Evolutionary conservation across 2,113 vertebrate genomes (phyloP), one percentile per base, ranked within the genome.

Genomic region (Rynchops niger): DNA sequence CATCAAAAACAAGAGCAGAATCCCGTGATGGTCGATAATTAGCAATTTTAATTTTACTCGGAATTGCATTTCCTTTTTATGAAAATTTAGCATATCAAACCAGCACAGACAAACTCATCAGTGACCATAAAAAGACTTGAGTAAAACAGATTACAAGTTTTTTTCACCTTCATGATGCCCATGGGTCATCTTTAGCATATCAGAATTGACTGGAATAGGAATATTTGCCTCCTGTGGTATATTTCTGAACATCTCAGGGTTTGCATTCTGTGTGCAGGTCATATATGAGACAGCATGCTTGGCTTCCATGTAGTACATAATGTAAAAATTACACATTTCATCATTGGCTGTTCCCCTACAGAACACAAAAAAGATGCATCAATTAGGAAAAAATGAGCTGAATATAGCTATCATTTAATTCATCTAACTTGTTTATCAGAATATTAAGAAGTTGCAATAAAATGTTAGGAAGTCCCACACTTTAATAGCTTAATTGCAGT

Each of bases 271-370:
- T 86, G 98, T 98, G 93, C 99, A 99, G 77, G 97, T 99, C 99
- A 99, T 99, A 88, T 98, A 99, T 6, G 99, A 99, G 50, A 98
- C 90, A 20, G 99, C 98, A 62, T 99, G 98, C 83, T 98, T 98
- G 93, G 98, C 99, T 88, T 99, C 99, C 99, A 99, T 99, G 96
- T 99, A 99, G 97, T 99, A 99, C 99, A 99, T 99, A 65, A 99
- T 99, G 84, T 99, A 99, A 94, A 99, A 99, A 97, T 99, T 99
- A 97, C 99, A 99, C 99, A 99, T 99, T 97, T 99, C 99, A 95
- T 99, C 99, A 83, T 94, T 98, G 34, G 99, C 98, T 59, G 99
- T 99, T 56, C 99, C 98, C 22, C 99, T 99, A 97, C 27, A 95
- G 61, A 82, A 92, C 21, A 95, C 15, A 91, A 65, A 93, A 63